Conservation (phyloP, 2,888 invertebrate species). For the Stictocephala bisonia region DNA sequence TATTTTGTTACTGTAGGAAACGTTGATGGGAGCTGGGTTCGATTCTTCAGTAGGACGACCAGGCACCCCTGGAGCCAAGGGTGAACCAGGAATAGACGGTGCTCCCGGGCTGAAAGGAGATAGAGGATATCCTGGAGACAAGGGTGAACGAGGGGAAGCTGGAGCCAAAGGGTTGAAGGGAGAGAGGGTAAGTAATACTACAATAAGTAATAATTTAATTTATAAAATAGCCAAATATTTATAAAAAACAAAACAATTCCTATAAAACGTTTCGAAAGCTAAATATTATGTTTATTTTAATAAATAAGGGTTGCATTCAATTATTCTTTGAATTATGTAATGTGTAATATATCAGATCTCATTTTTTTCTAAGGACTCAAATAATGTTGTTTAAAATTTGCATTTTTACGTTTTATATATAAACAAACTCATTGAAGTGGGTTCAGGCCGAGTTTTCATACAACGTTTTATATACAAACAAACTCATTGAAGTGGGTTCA, state of each 20-base stretch:
- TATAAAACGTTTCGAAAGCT: no score
- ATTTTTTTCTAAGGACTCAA: not conserved
- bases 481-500: no score
- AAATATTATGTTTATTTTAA: not conserved
- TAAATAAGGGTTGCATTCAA: not conserved
- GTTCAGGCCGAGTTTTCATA: no score
- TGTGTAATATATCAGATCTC: not conserved
- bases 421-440: no score
- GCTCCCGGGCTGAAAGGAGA: slow-evolving; percentile 58
- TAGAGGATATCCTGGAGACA: slow-evolving; percentile 64
- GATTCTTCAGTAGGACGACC: slow-evolving; percentile 54
- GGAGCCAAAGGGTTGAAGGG: slow-evolving; percentile 67
- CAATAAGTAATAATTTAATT: no score
- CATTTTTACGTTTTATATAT: not conserved
- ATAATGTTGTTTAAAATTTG: not conserved
- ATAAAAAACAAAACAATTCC: no score
- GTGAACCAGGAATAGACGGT: slow-evolving; percentile 67
- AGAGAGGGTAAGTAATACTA: slow-evolving; percentile 58
- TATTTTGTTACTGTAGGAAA: slow-evolving; percentile 51
- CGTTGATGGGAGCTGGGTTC: slow-evolving; percentile 54
- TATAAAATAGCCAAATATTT: no score
- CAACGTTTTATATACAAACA: no score
- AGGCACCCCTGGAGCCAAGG: slow-evolving; percentile 59
- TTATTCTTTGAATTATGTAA: not conserved
- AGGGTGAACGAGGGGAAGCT: slow-evolving; percentile 67